A percentile compares a stretch with the other conserved stretches of the same genome.
Evolutionary conservation across 2,888 invertebrate genomes (phyloP).

Genomic region (Silvanus unidentatus): DNA sequence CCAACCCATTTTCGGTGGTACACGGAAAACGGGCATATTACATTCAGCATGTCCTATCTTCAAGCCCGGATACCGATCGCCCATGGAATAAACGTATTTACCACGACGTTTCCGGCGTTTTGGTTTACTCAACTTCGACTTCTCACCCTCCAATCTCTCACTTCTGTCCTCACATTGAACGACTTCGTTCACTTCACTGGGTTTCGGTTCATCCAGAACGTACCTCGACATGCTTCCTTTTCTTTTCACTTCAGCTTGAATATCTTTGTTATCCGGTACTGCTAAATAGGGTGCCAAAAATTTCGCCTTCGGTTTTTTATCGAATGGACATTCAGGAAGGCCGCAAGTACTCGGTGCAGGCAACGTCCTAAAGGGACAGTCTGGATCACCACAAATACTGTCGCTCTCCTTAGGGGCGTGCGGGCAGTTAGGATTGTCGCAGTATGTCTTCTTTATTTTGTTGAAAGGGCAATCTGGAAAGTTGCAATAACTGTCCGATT

Average conservation of each 20-base stretch:
- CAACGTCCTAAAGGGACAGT: slow-evolving; percentile 30
- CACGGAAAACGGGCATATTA: slow-evolving; percentile 48
- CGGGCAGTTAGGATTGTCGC: slow-evolving; percentile 25
- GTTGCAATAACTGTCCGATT: slow-evolving; percentile 5
- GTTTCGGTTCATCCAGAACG: not conserved
- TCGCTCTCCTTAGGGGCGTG: too few species aligned
- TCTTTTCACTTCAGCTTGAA: too few species aligned
- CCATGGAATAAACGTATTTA: slow-evolving; percentile 28
- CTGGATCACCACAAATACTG: slow-evolving; percentile 23
- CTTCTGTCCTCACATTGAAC: not conserved
- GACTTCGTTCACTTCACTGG: not conserved
- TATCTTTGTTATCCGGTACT: not conserved
- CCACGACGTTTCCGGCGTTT: slow-evolving; percentile 18
- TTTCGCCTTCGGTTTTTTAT: too few species aligned
- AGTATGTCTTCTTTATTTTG: slow-evolving; percentile 14
- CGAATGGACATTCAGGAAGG: slow-evolving; percentile 25
- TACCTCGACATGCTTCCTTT: too few species aligned
- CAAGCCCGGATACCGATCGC: slow-evolving; percentile 48
- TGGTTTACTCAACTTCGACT: not conserved
- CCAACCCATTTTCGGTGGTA: slow-evolving; percentile 65
- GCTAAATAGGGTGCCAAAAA: too few species aligned
- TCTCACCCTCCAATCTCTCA: too few species aligned
- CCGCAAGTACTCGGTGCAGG: slow-evolving; percentile 24
- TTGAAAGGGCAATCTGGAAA: slow-evolving; percentile 17
- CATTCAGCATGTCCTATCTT: slow-evolving; percentile 55